phyloP scores from a whole-genome alignment of 2,113 vertebrate genomes.

The Pan troglodytes region NHGRI_mPanTro3-v2.1_pri NC_072407.2:24517501-24518000 shows the following conservation, averaged over 20 bases:
- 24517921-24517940: slow-evolving; percentile 76
- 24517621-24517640: slow-evolving; percentile 42
- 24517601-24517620: slow-evolving; percentile 68
- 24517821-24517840: slow-evolving; percentile 77
- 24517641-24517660: slow-evolving; percentile 21
- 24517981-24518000: neutral
- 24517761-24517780: slow-evolving; percentile 58
- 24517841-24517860: slow-evolving; percentile 76
- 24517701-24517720: slow-evolving; percentile 22
- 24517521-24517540: slow-evolving; percentile 35
- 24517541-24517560: slow-evolving; percentile 18
- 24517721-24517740: neutral
- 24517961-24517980: slow-evolving; percentile 16
- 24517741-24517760: slow-evolving; percentile 45
- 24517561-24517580: neutral
- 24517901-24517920: slow-evolving; percentile 81
- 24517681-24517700: slow-evolving; percentile 41
- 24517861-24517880: slow-evolving; percentile 73
- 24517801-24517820: slow-evolving; percentile 75
- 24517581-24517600: slow-evolving; percentile 62
- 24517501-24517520: neutral
- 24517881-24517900: slow-evolving; percentile 80
- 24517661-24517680: slow-evolving; percentile 53
- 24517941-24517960: slow-evolving; percentile 10
- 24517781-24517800: slow-evolving; percentile 79